Evolutionary conservation across 2,888 invertebrate genomes (phyloP).

Genomic region (Agriopis aurantiaria): DNA sequence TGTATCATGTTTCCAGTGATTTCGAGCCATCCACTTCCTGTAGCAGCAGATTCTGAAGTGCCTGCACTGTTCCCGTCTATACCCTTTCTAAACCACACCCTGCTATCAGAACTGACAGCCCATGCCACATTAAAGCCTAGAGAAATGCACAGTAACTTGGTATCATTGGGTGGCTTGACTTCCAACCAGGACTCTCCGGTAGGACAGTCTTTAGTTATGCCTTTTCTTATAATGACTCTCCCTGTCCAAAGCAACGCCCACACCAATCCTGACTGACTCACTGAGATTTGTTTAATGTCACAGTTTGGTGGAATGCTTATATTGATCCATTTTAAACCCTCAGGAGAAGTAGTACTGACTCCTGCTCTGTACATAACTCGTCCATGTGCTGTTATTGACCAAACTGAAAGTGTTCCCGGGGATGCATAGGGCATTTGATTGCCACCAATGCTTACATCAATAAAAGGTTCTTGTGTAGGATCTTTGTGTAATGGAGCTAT

Average conservation of each 20-base stretch:
- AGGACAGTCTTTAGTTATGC: constrained; percentile 92
- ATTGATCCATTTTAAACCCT: constrained; percentile 94
- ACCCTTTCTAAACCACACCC: constrained; percentile 95
- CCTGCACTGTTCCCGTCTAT: constrained; percentile 90
- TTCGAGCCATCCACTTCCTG: constrained; percentile 95
- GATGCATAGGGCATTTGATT: constrained; percentile 92
- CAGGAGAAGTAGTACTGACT: constrained; percentile 93
- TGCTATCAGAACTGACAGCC: constrained; percentile 93
- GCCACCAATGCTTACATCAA: constrained; percentile 95
- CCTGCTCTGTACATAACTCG: constrained; percentile 95
- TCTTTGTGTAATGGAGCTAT: constrained; percentile 96
- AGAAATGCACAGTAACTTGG: constrained; percentile 91
- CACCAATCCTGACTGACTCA: constrained; percentile 94
- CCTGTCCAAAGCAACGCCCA: constrained; percentile 96
- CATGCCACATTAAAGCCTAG: constrained; percentile 93
- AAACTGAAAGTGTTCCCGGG: constrained; percentile 92
- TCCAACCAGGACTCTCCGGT: constrained; percentile 92
- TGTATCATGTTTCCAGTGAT: constrained; percentile 94
- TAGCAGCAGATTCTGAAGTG: constrained; percentile 91
- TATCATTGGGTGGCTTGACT: constrained; percentile 90
- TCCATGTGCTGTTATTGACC: constrained; percentile 97
- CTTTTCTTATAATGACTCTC: constrained; percentile 92
- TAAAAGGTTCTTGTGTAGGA: constrained; percentile 96
- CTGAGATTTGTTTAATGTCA: constrained; percentile 94
- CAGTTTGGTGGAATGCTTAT: constrained; percentile 91